Base-by-base conservation (phyloP, 2,888 invertebrate species). In the Lasioglossum malachurum region DNA sequence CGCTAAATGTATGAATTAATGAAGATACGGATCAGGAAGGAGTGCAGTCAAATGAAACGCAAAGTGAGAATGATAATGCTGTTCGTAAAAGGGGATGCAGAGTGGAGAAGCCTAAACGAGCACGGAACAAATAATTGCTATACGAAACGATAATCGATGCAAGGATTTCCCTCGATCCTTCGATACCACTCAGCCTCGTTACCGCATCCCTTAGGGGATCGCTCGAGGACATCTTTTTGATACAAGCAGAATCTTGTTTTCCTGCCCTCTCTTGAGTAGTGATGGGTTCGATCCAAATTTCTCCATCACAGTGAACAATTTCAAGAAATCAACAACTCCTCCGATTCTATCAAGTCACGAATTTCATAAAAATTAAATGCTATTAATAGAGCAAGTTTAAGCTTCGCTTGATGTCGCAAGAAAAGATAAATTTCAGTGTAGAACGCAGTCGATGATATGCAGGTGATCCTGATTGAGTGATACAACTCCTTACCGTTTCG, bases 171-270 rank as follows among this genome's bases (percentile, higher is more conserved):
- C 72, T 79, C 77, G 87, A 84, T 84, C 71, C 72, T 81, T 82
- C 82, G 67, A 84, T 73, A 67, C 72, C 74, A 82, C 83, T 83
- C 89, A 83, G 23, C 69, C 67, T 87, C 78, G 84, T 89, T 89
- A 87, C 64, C 38, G 35, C 31, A 12, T 73, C 84, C 84, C 78
- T 71, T 41, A 75, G 80, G 86, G 79, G 57, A 74, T 84, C 46
- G 78, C 53, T 75, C 74, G 64, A 82, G 83, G 76, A 83, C 81
- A 69, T 77, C 75, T 80, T 60, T 38, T 73, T 76, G 64, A 82
- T 74, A 67, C 74, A 31, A 46, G 80, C 44, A 49, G 84, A 90
- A 90, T 88, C 83, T 88, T 46, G 78, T 77, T 82, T 84, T 75
- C 86, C 82, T 87, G 46, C 82, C 75, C 84, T 73, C 79, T 73